A percentile compares a stretch with the other conserved stretches of the same genome.
phyloP scores from a whole-genome alignment of 2,113 vertebrate species.

The Alectura lathami region DNA sequence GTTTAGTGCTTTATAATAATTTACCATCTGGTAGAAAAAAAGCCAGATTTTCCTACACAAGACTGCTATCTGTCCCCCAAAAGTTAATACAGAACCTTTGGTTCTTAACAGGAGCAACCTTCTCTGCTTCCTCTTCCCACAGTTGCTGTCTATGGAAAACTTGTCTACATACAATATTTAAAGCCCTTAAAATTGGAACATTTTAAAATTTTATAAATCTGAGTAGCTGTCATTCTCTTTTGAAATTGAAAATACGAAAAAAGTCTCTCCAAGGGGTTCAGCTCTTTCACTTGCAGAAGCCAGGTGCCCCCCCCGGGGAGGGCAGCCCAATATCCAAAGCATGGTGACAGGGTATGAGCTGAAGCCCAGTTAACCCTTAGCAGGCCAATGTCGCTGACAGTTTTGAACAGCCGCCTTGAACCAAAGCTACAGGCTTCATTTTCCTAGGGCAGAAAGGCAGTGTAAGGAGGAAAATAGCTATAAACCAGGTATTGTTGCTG shows the following conservation, averaged over 20 bases:
- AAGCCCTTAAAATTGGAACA: constrained; percentile 51
- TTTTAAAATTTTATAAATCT: constrained; percentile 52
- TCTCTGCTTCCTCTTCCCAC: neutral
- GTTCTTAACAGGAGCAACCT: neutral
- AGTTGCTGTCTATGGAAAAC: neutral
- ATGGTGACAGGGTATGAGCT: neutral
- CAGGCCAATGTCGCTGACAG: neutral
- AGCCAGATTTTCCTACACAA: neutral
- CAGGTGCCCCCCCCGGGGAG: neutral
- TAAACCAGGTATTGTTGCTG: neutral
- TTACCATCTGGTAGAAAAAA: constrained; percentile 41
- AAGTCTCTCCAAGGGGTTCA: neutral
- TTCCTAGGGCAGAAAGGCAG: neutral
- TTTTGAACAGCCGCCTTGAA: neutral
- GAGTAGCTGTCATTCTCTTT: constrained; percentile 31
- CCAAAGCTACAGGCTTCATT: neutral
- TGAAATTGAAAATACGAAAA: constrained; percentile 32
- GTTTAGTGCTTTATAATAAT: constrained; percentile 49
- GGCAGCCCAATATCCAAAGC: neutral
- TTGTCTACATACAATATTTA: constrained; percentile 46
- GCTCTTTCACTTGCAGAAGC: neutral
- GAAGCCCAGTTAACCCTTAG: neutral
- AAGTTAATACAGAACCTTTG: neutral
- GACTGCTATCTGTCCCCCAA: neutral
- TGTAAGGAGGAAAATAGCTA: neutral